A percentile compares a stretch with the other conserved stretches of the same genome.
These are phyloP conservation scores for Hirtodrosophila duncani DNA, from an alignment of 2,888 invertebrate species.

Conservation along the genomic window DNA sequence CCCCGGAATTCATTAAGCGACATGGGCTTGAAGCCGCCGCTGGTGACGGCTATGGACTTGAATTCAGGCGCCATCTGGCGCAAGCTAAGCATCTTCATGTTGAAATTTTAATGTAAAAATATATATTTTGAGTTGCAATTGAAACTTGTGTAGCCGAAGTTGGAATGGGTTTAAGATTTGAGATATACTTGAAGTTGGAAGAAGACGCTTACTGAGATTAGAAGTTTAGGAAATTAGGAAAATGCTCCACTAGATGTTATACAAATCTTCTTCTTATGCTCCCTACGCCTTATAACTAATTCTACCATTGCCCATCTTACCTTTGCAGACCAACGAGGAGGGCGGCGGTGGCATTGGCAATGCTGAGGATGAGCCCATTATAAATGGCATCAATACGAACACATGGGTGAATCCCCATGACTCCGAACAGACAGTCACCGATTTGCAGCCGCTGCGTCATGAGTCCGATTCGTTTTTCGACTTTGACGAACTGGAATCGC, in stretches of 20 bases:
- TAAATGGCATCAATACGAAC: constrained; percentile 72
- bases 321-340: constrained; percentile 69
- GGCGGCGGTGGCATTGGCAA: constrained; percentile 38
- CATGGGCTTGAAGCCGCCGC: constrained; percentile 9
- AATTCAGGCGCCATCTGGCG: constrained; percentile 47
- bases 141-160: too few species aligned
- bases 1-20: constrained; percentile 86
- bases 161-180: too few species aligned
- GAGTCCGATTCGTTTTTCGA: constrained; percentile 82
- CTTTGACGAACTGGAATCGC: constrained; percentile 84
- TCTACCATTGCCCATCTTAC: too few species aligned
- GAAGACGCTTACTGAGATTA: too few species aligned
- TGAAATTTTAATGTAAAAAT: background rate
- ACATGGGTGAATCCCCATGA: constrained; percentile 76
- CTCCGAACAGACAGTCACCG: constrained; percentile 76
- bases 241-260: too few species aligned
- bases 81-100: constrained; percentile 31
- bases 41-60: constrained; percentile 27
- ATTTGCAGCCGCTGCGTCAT: constrained; percentile 79
- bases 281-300: too few species aligned
- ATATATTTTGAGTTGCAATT: too few species aligned
- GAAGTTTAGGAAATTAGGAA: too few species aligned
- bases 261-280: too few species aligned
- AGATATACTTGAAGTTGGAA: too few species aligned
- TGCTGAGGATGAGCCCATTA: constrained; percentile 75